Percentiles rank a stretch among this genome's conserved stretches.
Evolutionary conservation across 1,140 invertebrate genomes (phyloP).

Genomic region (Eurosta solidaginis): DNA sequence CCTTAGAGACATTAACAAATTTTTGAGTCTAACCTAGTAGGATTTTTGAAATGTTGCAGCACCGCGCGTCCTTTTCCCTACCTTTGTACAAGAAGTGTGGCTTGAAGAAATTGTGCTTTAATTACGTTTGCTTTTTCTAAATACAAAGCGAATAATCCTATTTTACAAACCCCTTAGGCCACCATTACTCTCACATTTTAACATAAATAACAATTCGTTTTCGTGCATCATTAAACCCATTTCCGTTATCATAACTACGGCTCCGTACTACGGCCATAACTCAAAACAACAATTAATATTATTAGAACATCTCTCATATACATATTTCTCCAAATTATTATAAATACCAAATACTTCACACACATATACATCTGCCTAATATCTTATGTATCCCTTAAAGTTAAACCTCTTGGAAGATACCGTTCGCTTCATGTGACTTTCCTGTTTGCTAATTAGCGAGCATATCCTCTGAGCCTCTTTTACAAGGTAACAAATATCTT

Average conservation of each 20-base stretch:
- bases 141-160: too few species aligned
- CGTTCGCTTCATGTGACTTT: not conserved
- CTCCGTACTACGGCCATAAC: not conserved
- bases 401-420: not conserved
- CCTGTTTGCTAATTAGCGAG: constrained; percentile 11
- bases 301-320: not conserved
- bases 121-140: too few species aligned
- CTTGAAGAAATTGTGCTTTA: too few species aligned
- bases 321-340: too few species aligned
- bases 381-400: not conserved
- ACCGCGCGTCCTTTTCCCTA: too few species aligned
- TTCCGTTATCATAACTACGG: not conserved
- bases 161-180: too few species aligned
- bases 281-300: constrained; percentile 23
- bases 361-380: not conserved
- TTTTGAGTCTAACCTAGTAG: too few species aligned
- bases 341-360: not conserved
- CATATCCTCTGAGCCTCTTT: constrained; percentile 9
- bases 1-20: too few species aligned
- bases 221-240: constrained; percentile 10
- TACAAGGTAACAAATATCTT: constrained; percentile 4
- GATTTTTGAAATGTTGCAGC: too few species aligned
- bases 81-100: too few species aligned
- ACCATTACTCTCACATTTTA: too few species aligned
- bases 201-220: not conserved